Percentiles rank a stretch among this genome's conserved stretches.
Evolutionary conservation across 2,113 vertebrate genomes (phyloP).

Genomic region (Pogonocichla stellata): DNA sequence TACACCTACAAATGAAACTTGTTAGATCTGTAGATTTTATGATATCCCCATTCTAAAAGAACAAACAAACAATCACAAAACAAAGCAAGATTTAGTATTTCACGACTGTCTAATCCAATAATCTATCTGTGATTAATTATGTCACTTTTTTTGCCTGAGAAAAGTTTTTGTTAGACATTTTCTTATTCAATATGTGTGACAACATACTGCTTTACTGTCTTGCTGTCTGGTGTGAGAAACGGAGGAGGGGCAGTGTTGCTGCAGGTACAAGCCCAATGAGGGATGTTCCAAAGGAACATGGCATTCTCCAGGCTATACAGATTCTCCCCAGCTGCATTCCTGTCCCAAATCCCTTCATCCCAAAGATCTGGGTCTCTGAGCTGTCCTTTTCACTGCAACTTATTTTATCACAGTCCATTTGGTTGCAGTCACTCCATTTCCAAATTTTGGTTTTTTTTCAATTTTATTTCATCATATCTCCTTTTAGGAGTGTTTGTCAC

Average conservation of each 20-base stretch:
- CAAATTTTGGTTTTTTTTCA: neutral
- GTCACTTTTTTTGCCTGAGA: neutral
- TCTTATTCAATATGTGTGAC: neutral
- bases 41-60: neutral
- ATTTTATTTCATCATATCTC: neutral
- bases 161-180: neutral
- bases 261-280: neutral
- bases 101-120: neutral
- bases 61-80: neutral
- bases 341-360: neutral
- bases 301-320: neutral
- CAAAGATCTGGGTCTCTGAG: neutral
- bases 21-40: neutral
- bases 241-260: neutral
- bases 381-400: no score
- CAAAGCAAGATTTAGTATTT: neutral
- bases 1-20: neutral
- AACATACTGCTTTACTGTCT: neutral
- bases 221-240: neutral
- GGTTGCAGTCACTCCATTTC: neutral
- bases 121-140: neutral
- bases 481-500: neutral
- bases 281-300: accelerated
- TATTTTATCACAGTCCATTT: neutral
- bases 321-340: no score